phyloP scores from a whole-genome alignment of 2,797 vertebrate genomes.

The Adelosebastes latens region DNA sequence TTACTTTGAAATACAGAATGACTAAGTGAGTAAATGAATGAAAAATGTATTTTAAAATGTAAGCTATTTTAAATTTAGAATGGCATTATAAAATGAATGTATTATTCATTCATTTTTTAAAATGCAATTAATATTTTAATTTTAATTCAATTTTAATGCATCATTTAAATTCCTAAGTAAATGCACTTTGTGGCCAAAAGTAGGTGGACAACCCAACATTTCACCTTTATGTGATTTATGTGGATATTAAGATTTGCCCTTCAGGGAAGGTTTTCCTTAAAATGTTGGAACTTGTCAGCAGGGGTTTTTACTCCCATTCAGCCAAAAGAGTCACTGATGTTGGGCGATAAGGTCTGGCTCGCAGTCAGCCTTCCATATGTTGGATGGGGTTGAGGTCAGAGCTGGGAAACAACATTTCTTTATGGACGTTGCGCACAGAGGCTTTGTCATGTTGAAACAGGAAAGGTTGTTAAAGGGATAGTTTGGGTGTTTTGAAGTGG shows the following conservation, averaged over 20 bases:
- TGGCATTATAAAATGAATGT: neutral
- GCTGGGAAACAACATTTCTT: neutral
- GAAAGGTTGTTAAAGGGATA: neutral
- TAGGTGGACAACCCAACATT: neutral
- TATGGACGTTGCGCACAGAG: neutral
- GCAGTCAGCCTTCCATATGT: neutral
- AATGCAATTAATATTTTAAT: neutral
- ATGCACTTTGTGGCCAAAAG: neutral
- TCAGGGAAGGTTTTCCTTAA: neutral
- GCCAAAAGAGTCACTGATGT: neutral
- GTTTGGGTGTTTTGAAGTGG: too few species aligned
- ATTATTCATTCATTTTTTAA: neutral
- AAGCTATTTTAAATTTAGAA: neutral
- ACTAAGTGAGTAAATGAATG: neutral
- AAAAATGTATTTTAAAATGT: neutral
- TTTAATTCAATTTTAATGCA: neutral
- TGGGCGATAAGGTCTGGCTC: accelerated
- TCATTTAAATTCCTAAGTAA: neutral
- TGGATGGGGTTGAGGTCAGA: neutral
- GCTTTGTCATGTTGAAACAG: neutral
- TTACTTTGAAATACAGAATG: neutral
- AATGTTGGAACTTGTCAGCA: neutral
- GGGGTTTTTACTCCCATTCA: neutral
- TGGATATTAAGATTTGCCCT: neutral
- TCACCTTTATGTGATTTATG: neutral